Evolutionary conservation across 2,113 vertebrate species (phyloP).

Genomic region (Rhea pennata): DNA sequence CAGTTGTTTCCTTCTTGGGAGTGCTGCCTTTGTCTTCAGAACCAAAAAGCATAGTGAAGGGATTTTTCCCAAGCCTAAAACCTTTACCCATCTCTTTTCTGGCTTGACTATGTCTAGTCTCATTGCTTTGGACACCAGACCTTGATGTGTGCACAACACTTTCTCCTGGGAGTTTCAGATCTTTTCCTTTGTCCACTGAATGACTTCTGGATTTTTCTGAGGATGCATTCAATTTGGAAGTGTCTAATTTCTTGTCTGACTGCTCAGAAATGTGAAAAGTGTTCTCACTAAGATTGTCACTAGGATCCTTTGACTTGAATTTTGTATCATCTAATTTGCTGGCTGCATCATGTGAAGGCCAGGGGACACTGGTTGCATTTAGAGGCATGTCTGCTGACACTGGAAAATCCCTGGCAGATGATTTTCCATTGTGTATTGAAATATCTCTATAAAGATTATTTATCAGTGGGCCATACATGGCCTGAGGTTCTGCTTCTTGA

Average conservation of each 20-base stretch:
- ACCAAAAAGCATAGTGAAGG: constrained; percentile 76
- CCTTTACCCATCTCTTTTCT: constrained; percentile 72
- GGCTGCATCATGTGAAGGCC: neutral
- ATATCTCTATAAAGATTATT: neutral
- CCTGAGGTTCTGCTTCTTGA: neutral
- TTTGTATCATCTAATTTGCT: neutral
- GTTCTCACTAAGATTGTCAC: neutral
- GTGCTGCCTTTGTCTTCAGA: constrained; percentile 65
- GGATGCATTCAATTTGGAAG: neutral
- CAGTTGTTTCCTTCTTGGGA: constrained; percentile 39
- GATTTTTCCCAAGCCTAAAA: constrained; percentile 67
- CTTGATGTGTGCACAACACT: neutral
- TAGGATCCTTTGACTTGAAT: neutral
- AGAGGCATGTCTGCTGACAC: neutral
- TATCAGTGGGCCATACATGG: neutral
- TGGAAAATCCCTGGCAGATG: neutral
- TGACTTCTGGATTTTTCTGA: neutral
- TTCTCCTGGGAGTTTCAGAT: neutral
- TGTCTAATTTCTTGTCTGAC: constrained; percentile 12
- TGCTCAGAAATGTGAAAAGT: neutral
- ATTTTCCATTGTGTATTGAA: neutral
- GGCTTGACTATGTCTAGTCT: constrained; percentile 26
- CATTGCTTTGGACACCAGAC: constrained; percentile 8
- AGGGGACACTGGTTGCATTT: neutral
- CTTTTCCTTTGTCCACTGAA: neutral